phyloP scores from a whole-genome alignment of 2,888 invertebrate species.

The Mylabris sibirica region DNA sequence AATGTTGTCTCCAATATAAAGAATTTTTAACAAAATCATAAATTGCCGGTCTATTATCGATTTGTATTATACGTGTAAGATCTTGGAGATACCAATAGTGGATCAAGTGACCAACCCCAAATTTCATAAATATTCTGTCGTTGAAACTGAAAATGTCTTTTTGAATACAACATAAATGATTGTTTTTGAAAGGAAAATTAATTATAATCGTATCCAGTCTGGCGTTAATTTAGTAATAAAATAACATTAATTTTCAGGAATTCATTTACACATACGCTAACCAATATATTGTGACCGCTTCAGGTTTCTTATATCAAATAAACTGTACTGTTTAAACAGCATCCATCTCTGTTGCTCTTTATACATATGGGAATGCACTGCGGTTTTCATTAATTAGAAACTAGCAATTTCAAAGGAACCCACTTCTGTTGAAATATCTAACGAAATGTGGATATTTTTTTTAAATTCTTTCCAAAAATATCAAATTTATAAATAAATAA shows the following conservation, averaged over 20 bases:
- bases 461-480: background rate
- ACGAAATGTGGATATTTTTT: background rate
- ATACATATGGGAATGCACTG: background rate
- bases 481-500: background rate
- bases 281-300: constrained; percentile 17
- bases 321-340: constrained; percentile 33
- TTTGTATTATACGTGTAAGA: background rate
- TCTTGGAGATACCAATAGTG: constrained; percentile 26
- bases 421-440: background rate
- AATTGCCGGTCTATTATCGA: background rate
- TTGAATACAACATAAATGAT: background rate
- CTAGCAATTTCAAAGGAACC: constrained; percentile 32
- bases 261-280: background rate
- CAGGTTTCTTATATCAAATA: constrained; percentile 35
- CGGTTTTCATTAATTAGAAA: constrained; percentile 26
- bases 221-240: constrained; percentile 25
- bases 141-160: no score
- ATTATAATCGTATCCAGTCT: constrained; percentile 20
- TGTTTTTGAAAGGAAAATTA: constrained; percentile 23
- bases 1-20: background rate
- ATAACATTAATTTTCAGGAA: background rate
- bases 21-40: background rate
- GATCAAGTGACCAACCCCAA: constrained; percentile 18
- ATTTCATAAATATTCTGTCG: no score
- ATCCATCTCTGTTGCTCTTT: constrained; percentile 21